phyloP scores from a whole-genome alignment of 2,797 vertebrate species.

The Sciurus carolinensis region DNA sequence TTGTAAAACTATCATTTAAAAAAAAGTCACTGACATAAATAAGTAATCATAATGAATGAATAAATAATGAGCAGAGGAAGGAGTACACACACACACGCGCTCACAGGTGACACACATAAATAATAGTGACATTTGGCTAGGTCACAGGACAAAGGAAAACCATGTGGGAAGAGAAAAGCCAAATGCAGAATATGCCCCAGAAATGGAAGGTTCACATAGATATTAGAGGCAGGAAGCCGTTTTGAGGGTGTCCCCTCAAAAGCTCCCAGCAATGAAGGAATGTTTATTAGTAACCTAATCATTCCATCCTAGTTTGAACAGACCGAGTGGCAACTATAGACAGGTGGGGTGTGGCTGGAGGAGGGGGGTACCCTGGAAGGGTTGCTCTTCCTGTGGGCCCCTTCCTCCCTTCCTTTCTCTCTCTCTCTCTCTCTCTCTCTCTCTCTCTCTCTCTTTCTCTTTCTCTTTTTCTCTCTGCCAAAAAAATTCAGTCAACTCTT shows the following conservation, averaged over 20 bases:
- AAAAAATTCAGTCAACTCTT: constrained; percentile 28
- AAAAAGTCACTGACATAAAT: constrained; percentile 88
- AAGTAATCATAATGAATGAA: constrained; percentile 85
- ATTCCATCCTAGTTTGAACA: too few relatives aligned
- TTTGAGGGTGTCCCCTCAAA: too few relatives aligned
- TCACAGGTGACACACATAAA: constrained; percentile 83
- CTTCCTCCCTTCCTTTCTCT: too few relatives aligned
- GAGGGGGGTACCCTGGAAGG: too few relatives aligned
- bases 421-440: too few relatives aligned
- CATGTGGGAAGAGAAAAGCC: constrained; percentile 35
- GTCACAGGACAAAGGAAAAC: constrained; percentile 12
- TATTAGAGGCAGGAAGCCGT: too few relatives aligned
- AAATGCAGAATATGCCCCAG: not conserved
- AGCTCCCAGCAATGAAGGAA: too few relatives aligned
- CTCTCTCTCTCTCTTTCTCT: too few relatives aligned
- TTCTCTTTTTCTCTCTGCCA: not conserved
- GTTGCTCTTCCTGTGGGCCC: too few relatives aligned
- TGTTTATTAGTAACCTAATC: too few relatives aligned
- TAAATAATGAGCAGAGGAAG: constrained; percentile 85
- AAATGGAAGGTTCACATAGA: not conserved
- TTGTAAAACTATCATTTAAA: constrained; percentile 82
- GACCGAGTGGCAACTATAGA: too few relatives aligned
- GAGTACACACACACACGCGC: constrained; percentile 38
- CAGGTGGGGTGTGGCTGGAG: too few relatives aligned
- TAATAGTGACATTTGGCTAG: constrained; percentile 6